Evolutionary conservation across 1,140 invertebrate species (phyloP).

Genomic region (Lysiphlebus fabarum): DNA sequence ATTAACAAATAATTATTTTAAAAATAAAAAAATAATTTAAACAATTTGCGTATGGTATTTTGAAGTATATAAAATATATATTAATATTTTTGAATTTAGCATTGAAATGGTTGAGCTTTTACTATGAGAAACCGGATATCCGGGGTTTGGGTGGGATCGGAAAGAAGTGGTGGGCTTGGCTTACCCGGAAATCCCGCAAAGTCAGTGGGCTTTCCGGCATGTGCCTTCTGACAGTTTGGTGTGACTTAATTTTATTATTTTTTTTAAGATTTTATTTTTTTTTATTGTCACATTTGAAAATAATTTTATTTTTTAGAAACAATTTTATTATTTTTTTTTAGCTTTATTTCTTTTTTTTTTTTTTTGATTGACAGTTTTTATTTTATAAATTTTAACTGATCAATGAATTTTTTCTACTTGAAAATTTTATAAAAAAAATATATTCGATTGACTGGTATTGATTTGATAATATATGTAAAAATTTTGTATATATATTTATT

Average conservation of each 20-base stretch:
- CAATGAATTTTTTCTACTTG: too few relatives aligned
- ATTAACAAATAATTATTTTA: too few relatives aligned
- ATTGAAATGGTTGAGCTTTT: background rate
- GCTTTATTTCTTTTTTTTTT: too few relatives aligned
- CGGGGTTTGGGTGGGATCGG: constrained; percentile 22
- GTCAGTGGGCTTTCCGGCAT: constrained; percentile 27
- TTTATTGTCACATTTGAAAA: background rate
- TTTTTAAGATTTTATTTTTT: background rate
- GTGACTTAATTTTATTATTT: background rate
- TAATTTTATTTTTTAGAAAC: too few relatives aligned
- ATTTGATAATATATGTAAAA: constrained; percentile 12
- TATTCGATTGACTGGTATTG: too few relatives aligned
- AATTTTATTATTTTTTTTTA: too few relatives aligned
- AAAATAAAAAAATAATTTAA: too few relatives aligned
- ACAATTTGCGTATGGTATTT: too few relatives aligned
- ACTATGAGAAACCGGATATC: constrained; percentile 27
- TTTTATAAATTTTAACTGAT: too few relatives aligned
- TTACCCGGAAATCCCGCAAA: constrained; percentile 27
- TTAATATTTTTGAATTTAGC: background rate
- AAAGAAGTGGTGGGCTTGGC: constrained; percentile 21
- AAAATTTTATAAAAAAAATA: too few relatives aligned
- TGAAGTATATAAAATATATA: too few relatives aligned
- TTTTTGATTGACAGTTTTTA: too few relatives aligned
- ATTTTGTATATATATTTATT: constrained; percentile 18
- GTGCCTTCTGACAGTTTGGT: constrained; percentile 12